Base-by-base conservation (phyloP, 2,888 invertebrate species). In the Dendrolimus pini region DNA sequence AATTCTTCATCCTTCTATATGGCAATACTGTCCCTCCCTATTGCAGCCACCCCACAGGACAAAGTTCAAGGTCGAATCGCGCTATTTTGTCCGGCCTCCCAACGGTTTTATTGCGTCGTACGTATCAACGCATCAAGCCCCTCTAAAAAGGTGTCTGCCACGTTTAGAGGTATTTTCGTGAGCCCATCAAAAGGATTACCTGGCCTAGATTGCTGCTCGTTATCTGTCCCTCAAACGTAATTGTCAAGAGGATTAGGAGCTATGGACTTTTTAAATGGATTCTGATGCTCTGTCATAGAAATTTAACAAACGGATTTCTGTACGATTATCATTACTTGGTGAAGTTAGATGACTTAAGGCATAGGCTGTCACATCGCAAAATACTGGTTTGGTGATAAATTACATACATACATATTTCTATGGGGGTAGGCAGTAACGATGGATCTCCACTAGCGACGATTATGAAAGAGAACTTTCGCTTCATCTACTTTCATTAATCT, bases 1-100 rank as follows among this genome's bases (percentile, higher is more conserved):
- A 30, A 30, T 30, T 30, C 30, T 30, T 30, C 30, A 30, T 30
- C 30, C 30, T 6, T 30, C 3, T 30, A 30, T 30, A 30, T 30
- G 30, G 30, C 30, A 30, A 30, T 30, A 30, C 30, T 0, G 30
- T 30, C 30, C 30, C 30, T 47, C 47, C 47, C 47, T 12, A 47
- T 47, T 30, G 30, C 61, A 58, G 61, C 56, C 57, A 60, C 61
- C 64, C 69, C 68, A 69, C 68, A 60, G 60, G 57, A 13, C 61
- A 59, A 65, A 62, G 73, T 79, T 77, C 81, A 83, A 83, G 82
- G 82, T 80, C 72, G 69, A 60, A 54, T 59, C 58, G 72, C 69
- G 78, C 78, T 80, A 77, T 80, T 77, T 79, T 78, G 68, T 59
- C 63, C 62, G 60, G 56, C 62, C 61, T 47, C 14, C 57, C 61